A percentile compares a stretch with the other conserved stretches of the same genome.
Conservation (phyloP, 2,797 vertebrate species). For the Dendrocincla fuliginosa region DNA sequence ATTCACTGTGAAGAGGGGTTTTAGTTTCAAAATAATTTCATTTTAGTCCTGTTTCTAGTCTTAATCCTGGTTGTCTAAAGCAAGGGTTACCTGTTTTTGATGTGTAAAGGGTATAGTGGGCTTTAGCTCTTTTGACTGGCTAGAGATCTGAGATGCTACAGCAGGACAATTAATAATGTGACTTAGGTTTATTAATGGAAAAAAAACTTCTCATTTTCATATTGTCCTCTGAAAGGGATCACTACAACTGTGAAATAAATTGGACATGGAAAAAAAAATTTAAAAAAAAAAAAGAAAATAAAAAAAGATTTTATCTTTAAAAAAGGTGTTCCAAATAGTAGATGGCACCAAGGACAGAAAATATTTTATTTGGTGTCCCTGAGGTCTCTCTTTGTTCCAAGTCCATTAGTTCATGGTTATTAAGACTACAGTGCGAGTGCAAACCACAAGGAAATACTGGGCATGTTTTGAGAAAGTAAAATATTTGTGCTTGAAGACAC, state of each 20-base stretch:
- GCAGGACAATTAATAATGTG: not conserved
- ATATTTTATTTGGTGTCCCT: not conserved
- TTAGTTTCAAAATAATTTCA: not conserved
- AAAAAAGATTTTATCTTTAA: not conserved
- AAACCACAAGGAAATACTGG: not conserved
- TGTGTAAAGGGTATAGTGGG: not conserved
- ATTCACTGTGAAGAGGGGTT: not conserved
- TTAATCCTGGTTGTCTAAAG: not conserved
- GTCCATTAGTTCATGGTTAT: not conserved
- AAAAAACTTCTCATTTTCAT: not conserved
- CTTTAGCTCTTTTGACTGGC: not conserved
- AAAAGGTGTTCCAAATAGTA: not conserved
- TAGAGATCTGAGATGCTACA: not conserved
- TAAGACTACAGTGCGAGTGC: not conserved
- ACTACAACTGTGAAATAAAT: not conserved
- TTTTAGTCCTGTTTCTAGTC: not conserved
- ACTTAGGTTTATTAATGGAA: not conserved
- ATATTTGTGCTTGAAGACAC: not conserved
- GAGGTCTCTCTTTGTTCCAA: not conserved
- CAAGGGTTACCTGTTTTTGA: not conserved
- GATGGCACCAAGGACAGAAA: not conserved
- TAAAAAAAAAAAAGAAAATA: not conserved
- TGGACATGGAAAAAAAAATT: accelerated
- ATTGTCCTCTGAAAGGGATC: not conserved
- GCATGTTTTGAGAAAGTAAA: not conserved